Base-by-base conservation (phyloP, 2,888 invertebrate genomes). In the Nysson spinosus region DNA sequence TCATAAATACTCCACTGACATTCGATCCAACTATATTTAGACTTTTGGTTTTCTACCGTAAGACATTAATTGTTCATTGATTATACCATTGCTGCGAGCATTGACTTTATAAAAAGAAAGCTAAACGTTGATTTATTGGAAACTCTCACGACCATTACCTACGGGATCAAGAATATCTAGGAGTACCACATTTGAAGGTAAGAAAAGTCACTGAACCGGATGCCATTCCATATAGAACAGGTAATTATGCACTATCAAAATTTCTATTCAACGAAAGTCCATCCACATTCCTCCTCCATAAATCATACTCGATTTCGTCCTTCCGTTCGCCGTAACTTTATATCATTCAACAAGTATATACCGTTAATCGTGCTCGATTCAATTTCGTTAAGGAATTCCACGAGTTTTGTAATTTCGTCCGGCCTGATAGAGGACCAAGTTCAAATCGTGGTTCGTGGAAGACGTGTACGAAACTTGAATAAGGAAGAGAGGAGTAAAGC, bases 321-420 rank as follows among this genome's bases (percentile, higher is more conserved):
- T 58, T 54, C 54, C 54, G 49, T 56, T 39, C 58, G 40, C 1
- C 50, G 42, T 30, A 43, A 56, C 50, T 34, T 46, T 40, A 26
- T 43, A 28, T 32, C 51, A 49, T 49, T 51, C 39, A 51, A 47
- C 43, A 42, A 14, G 26, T 26, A 7, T 60, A 62, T 72, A 72
- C 71, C 71, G 71, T 72, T 72, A 72, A 72, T 71, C 50, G 71
- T 69, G 66, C 66, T 22, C 58, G 62, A 71, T 71, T 55, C 35
- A 44, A 57, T 40, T 51, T 55, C 56, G 60, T 56, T 57, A n/a
- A 37, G 42, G n/a, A n/a, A n/a, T 42, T 43, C 37, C 61, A 42
- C 35, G 19, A 35, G 7, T 43, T 11, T 19, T 34, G 20, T 11
- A 7, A 34, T 14, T 4, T 9, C 3, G 12, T 14, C 16, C 26